Evolutionary conservation across 2,797 vertebrate species (phyloP), one percentile per base, ranked within the genome.

Genomic region (Astyanax mexicanus): DNA sequence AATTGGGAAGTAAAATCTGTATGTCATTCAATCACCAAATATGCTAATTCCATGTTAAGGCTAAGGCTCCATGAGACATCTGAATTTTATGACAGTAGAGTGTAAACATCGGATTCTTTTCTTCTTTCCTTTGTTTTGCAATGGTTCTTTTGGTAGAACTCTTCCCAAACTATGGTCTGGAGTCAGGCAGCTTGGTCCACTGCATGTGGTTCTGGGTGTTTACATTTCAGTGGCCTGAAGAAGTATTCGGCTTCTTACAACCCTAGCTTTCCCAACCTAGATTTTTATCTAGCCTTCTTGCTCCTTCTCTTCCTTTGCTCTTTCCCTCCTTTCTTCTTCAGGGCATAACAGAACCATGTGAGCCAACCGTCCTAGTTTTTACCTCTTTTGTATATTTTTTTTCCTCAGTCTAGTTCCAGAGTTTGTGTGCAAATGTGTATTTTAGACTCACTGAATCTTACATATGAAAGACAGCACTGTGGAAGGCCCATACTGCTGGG

Each of bases 401-500:
- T 15, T n/a, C n/a, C 29, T 32, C 29, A 32, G n/a, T n/a, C n/a
- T 5, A 32, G 23, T 35, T 11, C 38, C 40, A 66, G 25, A 13
- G 40, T 37, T 13, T 6, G 7, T 4, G 61, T 44, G 21, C 42
- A 61, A n/a, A 38, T 55, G 44, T 52, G 58, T n/a, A 13, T 70
- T 42, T 45, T n/a, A 27, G 62, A 29, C 54, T 51, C 45, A 23
- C 19, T 35, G 40, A 27, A 12, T 44, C 45, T 60, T 62, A 29
- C 2, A 62, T 38, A 69, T 68, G 7, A 74, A 77, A 62, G 38
- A 19, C 69, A 76, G 51, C n/a, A 23, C 72, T 42, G 29, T 49
- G 42, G 32, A 47, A 19, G 13, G 35, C 19, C 42, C 7, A 32
- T 21, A 60, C 23, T 17, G 6, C 58, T 37, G 25, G 65, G 11